Base-by-base conservation (phyloP, 2,797 vertebrate species). In the Leptodactylus fallax region DNA sequence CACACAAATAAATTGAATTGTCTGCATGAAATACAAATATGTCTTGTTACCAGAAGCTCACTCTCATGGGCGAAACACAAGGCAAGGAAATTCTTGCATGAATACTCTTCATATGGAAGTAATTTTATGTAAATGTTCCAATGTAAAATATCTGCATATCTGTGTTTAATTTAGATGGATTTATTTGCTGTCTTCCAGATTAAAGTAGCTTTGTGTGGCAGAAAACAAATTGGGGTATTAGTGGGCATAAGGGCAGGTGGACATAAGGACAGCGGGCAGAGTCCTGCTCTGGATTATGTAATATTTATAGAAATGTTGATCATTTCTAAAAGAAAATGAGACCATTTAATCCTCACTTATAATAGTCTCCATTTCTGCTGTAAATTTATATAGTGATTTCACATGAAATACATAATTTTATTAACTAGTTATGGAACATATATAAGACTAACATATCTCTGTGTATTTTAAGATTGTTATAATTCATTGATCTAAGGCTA, bases 121-220 rank as follows among this genome's bases (percentile, higher is more conserved):
- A 87, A 63, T 87, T 67, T 25, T 60, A 83, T 83, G 47, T 83
- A 83, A 67, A 87, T 69, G 12, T 78, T 87, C 58, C 83, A 19
- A 58, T 87, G 27, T 7, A 58, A 60, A 67, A 56, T 87, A 79
- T 83, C 56, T 83, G 81, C 27, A 81, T 78, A 78, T 78, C 87
- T 87, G 86, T 79, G 19, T 83, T 83, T 83, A 25, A 87, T 87
- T 87, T 83, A 19, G 19, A 83, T n/a, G 61, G 63, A 83, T 67
- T 83, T 8, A 56, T 83, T 82, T 83, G 23, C 79, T 87, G 10
- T 87, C 69, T 71, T 65, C 14, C 80, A 51, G 61, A 82, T 36
- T 77, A 87, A 49, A 83, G 63, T 51, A 23, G 61, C 19, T 17
- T 78, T 58, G 23, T 55, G 65, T 49, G 53, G 13, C 10, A 49